Conservation (phyloP, 2,113 vertebrate genomes). For the Xiphophorus couchianus region DNA sequence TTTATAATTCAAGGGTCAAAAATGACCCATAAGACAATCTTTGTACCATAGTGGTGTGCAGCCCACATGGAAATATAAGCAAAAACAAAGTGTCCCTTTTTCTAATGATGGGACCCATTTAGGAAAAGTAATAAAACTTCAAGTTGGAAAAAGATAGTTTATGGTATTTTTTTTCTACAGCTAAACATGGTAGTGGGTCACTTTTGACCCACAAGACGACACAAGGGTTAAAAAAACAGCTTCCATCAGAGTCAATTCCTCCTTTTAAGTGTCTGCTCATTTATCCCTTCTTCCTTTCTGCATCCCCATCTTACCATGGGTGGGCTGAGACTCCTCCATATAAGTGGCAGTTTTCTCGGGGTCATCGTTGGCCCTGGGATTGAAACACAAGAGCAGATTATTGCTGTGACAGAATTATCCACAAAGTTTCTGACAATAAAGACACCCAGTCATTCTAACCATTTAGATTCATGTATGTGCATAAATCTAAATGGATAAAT, state of each 20-base stretch:
- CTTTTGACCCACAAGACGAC: too few species aligned
- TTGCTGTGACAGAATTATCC: conserved; percentile 46
- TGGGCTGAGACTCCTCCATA: conserved; percentile 88
- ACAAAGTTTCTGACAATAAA: conserved; percentile 43
- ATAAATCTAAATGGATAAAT: neutral
- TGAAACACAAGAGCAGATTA: conserved; percentile 64
- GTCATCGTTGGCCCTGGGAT: conserved; percentile 87
- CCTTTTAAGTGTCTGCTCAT: conserved; percentile 5
- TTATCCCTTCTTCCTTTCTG: conserved; percentile 3
- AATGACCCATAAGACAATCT: too few species aligned
- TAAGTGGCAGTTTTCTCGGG: conserved; percentile 92
- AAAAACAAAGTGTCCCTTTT: too few species aligned
- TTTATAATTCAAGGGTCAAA: too few species aligned
- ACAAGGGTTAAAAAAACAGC: conserved; percentile 18
- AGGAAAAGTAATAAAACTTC: too few species aligned
- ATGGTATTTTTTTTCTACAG: too few species aligned
- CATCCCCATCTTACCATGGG: conserved; percentile 84
- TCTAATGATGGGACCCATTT: too few species aligned
- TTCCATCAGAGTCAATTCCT: conserved; percentile 22
- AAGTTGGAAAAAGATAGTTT: too few species aligned
- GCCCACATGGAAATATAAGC: too few species aligned
- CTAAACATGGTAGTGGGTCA: too few species aligned
- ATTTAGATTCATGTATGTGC: neutral
- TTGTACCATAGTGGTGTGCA: too few species aligned
- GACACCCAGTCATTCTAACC: neutral